phyloP scores from a whole-genome alignment of 64 coral and sea anemone species.

The Porites australiensis region DNA sequence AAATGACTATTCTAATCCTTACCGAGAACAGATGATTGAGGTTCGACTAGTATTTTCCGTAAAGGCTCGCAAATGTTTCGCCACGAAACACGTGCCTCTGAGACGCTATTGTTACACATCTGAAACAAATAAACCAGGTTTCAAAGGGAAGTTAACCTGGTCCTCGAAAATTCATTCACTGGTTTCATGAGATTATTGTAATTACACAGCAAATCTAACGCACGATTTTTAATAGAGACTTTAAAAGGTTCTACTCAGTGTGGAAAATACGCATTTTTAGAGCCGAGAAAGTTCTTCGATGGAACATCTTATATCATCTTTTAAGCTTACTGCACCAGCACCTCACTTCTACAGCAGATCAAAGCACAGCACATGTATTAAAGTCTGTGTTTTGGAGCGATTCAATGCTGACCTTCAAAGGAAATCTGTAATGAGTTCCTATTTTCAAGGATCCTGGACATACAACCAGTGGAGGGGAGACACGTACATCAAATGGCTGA shows the following conservation, averaged over 20 bases:
- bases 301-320: too few species aligned
- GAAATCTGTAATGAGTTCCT: constrained; percentile 73
- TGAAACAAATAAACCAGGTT: not conserved
- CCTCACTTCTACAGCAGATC: too few species aligned
- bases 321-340: too few species aligned
- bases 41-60: not conserved
- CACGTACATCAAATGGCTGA: constrained; percentile 82
- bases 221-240: too few species aligned
- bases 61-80: not conserved
- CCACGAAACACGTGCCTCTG: constrained; percentile 27
- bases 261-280: too few species aligned
- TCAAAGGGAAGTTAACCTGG: too few species aligned
- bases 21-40: constrained; percentile 18
- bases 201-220: too few species aligned
- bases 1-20: not conserved
- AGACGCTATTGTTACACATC: constrained; percentile 24
- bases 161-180: too few species aligned
- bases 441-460: constrained; percentile 79
- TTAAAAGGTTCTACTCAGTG: too few species aligned
- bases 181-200: too few species aligned
- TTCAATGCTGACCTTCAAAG: constrained; percentile 72
- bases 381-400: not conserved
- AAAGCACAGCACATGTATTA: too few species aligned
- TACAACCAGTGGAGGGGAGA: constrained; percentile 73
- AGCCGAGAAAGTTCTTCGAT: too few species aligned